Conservation (phyloP, 1,140 invertebrate species). For the Scaptodrosophila lebanonensis region DNA sequence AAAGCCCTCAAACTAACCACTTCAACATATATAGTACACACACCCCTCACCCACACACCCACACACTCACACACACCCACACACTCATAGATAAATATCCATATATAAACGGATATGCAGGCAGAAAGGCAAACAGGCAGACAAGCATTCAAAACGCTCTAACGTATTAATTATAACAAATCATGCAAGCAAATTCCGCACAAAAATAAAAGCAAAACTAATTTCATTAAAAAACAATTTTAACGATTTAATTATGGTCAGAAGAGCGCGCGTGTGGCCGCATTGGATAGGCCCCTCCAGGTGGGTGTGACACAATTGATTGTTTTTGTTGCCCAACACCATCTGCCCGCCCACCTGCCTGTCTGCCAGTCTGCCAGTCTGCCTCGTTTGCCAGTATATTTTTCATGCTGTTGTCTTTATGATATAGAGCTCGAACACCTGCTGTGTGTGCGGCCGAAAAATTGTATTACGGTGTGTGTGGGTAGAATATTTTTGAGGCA, state of each 20-base stretch:
- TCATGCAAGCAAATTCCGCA: constrained; percentile 39
- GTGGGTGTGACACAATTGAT: constrained; percentile 36
- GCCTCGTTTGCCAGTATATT: constrained; percentile 15
- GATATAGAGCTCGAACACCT: no score
- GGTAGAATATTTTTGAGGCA: constrained; percentile 72
- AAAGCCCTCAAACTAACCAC: constrained; percentile 35
- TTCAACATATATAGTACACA: neutral
- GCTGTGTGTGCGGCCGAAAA: no score
- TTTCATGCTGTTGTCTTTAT: constrained; percentile 36
- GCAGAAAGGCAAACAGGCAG: neutral
- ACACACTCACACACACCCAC: neutral
- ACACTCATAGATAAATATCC: no score
- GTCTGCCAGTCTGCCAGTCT: constrained; percentile 12
- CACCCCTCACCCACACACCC: neutral
- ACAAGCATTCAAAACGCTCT: constrained; percentile 18
- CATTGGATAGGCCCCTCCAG: no score
- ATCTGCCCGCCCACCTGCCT: constrained; percentile 31
- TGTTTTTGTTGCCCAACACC: no score
- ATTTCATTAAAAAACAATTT: constrained; percentile 50
- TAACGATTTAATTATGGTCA: constrained; percentile 48
- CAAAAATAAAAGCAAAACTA: constrained; percentile 26
- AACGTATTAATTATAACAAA: constrained; percentile 64
- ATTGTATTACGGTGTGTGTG: no score
- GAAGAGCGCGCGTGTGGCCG: no score
- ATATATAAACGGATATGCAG: neutral